phyloP scores from a whole-genome alignment of 2,888 invertebrate species.

The Gymnosoma rotundatum region DNA sequence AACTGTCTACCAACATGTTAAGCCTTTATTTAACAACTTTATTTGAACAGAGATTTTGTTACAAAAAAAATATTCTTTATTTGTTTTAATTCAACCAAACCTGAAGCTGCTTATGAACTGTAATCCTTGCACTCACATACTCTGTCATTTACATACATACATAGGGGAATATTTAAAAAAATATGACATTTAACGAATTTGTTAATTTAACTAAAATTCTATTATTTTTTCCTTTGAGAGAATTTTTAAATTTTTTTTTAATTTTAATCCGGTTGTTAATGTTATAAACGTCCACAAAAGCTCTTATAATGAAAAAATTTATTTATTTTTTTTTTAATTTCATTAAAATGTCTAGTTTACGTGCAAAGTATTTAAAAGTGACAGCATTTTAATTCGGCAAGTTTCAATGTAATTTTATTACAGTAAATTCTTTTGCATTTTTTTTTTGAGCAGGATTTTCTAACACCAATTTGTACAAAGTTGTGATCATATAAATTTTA shows the following conservation, averaged over 20 bases:
- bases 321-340: not conserved
- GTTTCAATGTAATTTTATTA: conserved; percentile 13
- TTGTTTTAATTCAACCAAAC: conserved; percentile 25
- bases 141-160: not conserved
- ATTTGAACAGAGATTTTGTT: conserved; percentile 11
- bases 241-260: conserved; percentile 20
- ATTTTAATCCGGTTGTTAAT: no score
- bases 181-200: no score
- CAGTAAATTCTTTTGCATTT: not conserved
- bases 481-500: conserved; percentile 21
- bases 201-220: no score
- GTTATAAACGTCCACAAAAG: not conserved
- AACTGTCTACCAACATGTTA: not conserved
- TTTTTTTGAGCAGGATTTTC: not conserved
- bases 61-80: not conserved
- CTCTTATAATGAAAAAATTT: conserved; percentile 27
- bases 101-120: conserved; percentile 35
- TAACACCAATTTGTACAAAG: conserved; percentile 2
- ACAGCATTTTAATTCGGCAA: not conserved
- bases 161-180: not conserved
- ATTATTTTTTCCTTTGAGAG: conserved; percentile 7
- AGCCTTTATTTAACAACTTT: conserved; percentile 18
- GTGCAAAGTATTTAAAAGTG: conserved; percentile 32
- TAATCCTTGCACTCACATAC: conserved; percentile 15
- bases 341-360: conserved; percentile 3